These are phyloP conservation scores for Leptinotarsa peninsularis DNA, from an alignment of 2,888 invertebrate genomes.

Conservation along the genomic window DNA sequence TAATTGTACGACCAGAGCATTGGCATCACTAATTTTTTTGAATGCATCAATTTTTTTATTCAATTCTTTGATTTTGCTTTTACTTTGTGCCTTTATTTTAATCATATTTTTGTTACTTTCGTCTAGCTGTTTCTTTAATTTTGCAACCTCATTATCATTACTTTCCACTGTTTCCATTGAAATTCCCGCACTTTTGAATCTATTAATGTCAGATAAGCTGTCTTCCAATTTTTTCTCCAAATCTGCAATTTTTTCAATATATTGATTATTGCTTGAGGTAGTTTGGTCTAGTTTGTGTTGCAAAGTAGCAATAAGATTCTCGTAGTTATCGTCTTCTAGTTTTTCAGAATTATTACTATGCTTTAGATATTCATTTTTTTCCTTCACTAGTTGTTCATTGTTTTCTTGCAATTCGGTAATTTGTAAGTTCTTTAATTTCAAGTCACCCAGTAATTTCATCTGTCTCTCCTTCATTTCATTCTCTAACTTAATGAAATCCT, in stretches of 20 bases:
- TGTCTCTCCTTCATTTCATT: conserved; percentile 74
- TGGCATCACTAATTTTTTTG: conserved; percentile 75
- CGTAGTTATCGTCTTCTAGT: conserved; percentile 43
- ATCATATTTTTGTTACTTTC: conserved; percentile 82
- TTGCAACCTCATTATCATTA: conserved; percentile 62
- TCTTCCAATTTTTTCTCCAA: conserved; percentile 51
- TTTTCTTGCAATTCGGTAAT: conserved; percentile 55
- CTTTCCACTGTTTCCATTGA: conserved; percentile 39
- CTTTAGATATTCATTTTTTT: conserved; percentile 40
- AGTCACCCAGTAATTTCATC: conserved; percentile 55
- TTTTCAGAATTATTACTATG: conserved; percentile 35
- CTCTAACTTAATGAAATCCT: conserved; percentile 79
- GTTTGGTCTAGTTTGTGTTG: conserved; percentile 43
- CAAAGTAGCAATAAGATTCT: conserved; percentile 34
- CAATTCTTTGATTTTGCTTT: conserved; percentile 79
- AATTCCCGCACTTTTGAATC: conserved; percentile 47
- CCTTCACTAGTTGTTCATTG: conserved; percentile 42
- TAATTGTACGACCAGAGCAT: conserved; percentile 76
- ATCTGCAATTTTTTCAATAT: conserved; percentile 47
- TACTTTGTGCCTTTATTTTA: conserved; percentile 79
- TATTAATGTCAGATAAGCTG: conserved; percentile 46
- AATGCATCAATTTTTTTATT: conserved; percentile 80
- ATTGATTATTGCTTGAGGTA: conserved; percentile 44
- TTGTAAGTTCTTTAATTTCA: conserved; percentile 57
- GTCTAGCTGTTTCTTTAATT: conserved; percentile 78